Evolutionary conservation across 2,888 invertebrate genomes (phyloP).

Genomic region (Andrena bicolor): DNA sequence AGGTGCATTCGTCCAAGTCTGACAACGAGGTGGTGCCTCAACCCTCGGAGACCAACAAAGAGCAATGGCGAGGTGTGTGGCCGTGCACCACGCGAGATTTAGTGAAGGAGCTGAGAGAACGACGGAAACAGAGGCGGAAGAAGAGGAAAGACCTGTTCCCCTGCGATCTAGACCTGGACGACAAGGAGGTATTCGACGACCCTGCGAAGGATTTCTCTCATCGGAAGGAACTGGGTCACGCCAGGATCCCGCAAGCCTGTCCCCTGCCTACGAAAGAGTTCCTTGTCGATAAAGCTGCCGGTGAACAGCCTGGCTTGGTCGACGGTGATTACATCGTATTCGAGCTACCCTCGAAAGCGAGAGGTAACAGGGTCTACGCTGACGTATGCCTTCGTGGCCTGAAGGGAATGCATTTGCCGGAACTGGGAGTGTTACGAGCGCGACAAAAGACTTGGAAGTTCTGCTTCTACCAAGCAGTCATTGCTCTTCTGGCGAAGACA

Average conservation of each 20-base stretch:
- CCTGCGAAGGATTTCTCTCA: slow-evolving; percentile 69
- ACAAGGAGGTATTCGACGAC: slow-evolving; percentile 52
- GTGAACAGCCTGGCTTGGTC: slow-evolving; percentile 78
- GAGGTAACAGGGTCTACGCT: slow-evolving; percentile 68
- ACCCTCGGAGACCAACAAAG: slow-evolving; percentile 46
- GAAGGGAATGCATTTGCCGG: slow-evolving; percentile 79
- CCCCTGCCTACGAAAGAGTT: not conserved
- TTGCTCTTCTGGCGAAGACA: slow-evolving; percentile 80
- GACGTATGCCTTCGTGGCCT: slow-evolving; percentile 77
- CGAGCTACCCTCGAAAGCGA: slow-evolving; percentile 65
- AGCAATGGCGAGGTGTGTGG: slow-evolving; percentile 72
- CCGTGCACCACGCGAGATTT: slow-evolving; percentile 73
- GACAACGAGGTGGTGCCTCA: not conserved
- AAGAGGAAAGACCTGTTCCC: slow-evolving; percentile 68
- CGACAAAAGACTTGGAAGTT: slow-evolving; percentile 81
- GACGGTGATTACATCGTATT: slow-evolving; percentile 78
- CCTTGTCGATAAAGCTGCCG: slow-evolving; percentile 73
- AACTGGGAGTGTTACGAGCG: slow-evolving; percentile 70
- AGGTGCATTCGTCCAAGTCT: slow-evolving; percentile 44
- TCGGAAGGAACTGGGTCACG: slow-evolving; percentile 79
- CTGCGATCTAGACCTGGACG: slow-evolving; percentile 62
- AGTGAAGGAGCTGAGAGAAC: slow-evolving; percentile 53
- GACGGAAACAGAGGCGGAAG: slow-evolving; percentile 54
- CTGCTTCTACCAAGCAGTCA: slow-evolving; percentile 79
- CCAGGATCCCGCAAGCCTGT: slow-evolving; percentile 71